These are phyloP conservation scores for Paramuricea clavata DNA, from an alignment of 92 coral and sea anemone genomes.

Conservation along the genomic window DNA sequence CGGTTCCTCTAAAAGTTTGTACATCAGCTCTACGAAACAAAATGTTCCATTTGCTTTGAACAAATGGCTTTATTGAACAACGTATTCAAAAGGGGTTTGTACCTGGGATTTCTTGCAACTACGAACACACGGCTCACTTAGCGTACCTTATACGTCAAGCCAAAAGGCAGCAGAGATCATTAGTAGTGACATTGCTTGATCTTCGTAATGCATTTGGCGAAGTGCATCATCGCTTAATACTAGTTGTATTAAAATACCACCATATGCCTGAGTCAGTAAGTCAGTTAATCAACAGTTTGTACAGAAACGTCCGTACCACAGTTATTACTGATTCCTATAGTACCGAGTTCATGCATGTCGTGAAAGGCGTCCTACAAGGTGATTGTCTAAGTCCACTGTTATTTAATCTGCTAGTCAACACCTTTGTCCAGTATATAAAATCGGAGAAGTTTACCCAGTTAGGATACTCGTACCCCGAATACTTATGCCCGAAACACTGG, in stretches of 20 bases:
- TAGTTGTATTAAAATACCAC: background rate
- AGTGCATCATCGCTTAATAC: conserved; percentile 44
- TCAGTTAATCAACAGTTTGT: background rate
- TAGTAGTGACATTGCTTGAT: conserved; percentile 46
- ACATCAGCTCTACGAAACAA: background rate
- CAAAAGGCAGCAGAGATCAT: conserved; percentile 44
- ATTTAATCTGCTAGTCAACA: conserved; percentile 38
- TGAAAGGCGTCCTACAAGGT: background rate
- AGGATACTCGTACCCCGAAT: conserved; percentile 32
- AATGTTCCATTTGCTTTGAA: background rate
- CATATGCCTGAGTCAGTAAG: background rate
- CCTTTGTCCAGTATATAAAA: conserved; percentile 49
- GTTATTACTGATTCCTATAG: background rate
- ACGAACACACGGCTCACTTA: conserved; percentile 31
- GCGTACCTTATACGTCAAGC: conserved; percentile 30
- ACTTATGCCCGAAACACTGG: conserved; percentile 57
- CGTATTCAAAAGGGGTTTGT: conserved; percentile 37
- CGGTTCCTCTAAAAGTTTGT: background rate
- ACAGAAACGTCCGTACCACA: background rate
- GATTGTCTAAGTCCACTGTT: conserved; percentile 11
- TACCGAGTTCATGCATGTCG: conserved; percentile 15
- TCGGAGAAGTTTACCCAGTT: conserved; percentile 34
- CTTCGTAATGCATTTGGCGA: conserved; percentile 58
- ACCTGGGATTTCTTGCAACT: conserved; percentile 14
- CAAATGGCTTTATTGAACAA: background rate